Base-by-base conservation (phyloP, 2,888 invertebrate genomes). In the Acanthosoma haemorrhoidale region DNA sequence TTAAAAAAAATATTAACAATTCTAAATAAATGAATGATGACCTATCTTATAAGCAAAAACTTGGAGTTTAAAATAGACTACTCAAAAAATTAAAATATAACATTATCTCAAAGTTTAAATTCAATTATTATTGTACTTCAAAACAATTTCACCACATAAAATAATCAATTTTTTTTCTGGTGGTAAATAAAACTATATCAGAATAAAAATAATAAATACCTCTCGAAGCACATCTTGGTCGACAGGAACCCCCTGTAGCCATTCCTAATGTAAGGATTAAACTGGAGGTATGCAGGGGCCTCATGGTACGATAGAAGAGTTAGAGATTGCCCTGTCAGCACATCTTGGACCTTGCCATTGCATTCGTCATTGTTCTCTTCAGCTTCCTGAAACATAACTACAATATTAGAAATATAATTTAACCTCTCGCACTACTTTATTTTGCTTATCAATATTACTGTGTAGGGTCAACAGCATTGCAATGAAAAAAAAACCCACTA, bases 171-270 rank as follows among this genome's bases (percentile, higher is more conserved):
- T n/a, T n/a, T n/a, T n/a, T n/a, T n/a, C n/a, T n/a, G n/a, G n/a
- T n/a, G n/a, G n/a, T n/a, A 36, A 36, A 36, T 9, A 36, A 36
- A 6, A 36, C 36, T 36, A 36, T 9, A 36, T 9, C 6, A 36
- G 8, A 36, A 9, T 36, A 11, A 36, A 36, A 36, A 41, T 6
- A 41, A 41, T 11, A 8, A 34, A 51, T 71, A 93, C 93, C 93
- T 96, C 83, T 92, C 92, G 79, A 94, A 82, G 78, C 94, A 94
- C 76, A 93, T 82, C 79, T 86, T 87, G n/a, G 90, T 89, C 5
- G 90, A 88, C 67, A 95, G 83, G 75, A 89, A 86, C 76, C 90
- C 90, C 77, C 95, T 85, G 79, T 96, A 96, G 11, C 96, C 96
- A 75, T 87, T 85, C 72, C 87, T 84, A 75, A 96, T 94, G 78